These are phyloP conservation scores for Hyles euphorbiae DNA, from an alignment of 1,140 invertebrate species.

Conservation along the genomic window DNA sequence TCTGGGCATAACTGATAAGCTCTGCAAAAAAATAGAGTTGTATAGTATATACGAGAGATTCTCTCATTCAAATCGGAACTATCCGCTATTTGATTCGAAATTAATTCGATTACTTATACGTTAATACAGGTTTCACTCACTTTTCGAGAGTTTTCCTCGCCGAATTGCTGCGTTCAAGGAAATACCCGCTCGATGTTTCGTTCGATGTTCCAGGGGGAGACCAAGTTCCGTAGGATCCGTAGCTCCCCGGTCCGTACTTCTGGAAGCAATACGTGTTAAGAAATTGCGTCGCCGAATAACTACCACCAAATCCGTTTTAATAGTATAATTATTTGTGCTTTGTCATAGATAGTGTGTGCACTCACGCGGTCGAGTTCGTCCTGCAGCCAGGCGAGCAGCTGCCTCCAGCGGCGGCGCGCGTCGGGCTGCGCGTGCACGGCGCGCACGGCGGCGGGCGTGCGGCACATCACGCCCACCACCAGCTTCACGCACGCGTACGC, in stretches of 20 bases:
- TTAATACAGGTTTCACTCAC: constrained; percentile 30
- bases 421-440: constrained; percentile 86
- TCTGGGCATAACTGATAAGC: constrained; percentile 70
- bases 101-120: neutral
- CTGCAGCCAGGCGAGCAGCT: constrained; percentile 94
- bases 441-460: constrained; percentile 84
- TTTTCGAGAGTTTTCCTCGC: constrained; percentile 91
- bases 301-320: too few species aligned
- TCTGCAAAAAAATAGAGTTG: constrained; percentile 22
- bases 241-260: constrained; percentile 81
- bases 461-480: constrained; percentile 92
- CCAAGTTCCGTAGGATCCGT: constrained; percentile 91
- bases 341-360: constrained; percentile 9
- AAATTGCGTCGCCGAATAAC: neutral
- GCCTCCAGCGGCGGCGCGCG: constrained; percentile 89
- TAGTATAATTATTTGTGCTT: too few species aligned
- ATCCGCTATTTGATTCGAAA: neutral
- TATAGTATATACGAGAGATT: neutral
- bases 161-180: constrained; percentile 94
- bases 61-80: neutral
- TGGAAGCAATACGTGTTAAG: constrained; percentile 40
- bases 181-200: constrained; percentile 96
- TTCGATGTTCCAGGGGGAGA: constrained; percentile 95
- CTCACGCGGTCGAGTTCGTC: constrained; percentile 91
- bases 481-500: constrained; percentile 98